These are phyloP conservation scores for Scaptomyza tumidula DNA, from an alignment of 2,888 invertebrate genomes.

Conservation along the genomic window DNA sequence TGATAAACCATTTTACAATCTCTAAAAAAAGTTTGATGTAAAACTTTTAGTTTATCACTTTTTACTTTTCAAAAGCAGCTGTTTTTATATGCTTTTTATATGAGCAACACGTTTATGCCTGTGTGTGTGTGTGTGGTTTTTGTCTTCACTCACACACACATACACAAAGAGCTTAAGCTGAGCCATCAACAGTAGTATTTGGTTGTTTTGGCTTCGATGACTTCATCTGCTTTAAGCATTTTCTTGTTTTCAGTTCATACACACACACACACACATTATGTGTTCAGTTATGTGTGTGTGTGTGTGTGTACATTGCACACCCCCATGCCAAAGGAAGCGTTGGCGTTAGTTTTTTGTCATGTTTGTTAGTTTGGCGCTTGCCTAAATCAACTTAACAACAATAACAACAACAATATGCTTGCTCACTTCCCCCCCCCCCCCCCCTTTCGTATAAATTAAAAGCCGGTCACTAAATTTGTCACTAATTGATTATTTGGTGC, in stretches of 20 bases:
- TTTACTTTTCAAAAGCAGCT: no score
- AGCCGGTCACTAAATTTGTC: conserved; percentile 28
- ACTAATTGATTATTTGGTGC: conserved; percentile 37
- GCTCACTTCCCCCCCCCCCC: neutral
- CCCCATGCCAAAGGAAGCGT: conserved; percentile 41
- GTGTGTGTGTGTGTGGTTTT: conserved; percentile 12
- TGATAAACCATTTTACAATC: no score
- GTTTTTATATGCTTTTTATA: no score
- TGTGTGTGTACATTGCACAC: conserved; percentile 38
- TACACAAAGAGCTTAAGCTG: conserved; percentile 14
- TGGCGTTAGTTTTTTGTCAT: conserved; percentile 39
- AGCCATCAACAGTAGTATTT: conserved; percentile 34
- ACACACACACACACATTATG: conserved; percentile 17
- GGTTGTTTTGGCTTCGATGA: conserved; percentile 53
- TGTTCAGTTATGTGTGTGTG: conserved; percentile 15
- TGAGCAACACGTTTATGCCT: no score
- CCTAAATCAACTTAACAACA: conserved; percentile 34
- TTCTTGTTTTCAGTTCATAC: conserved; percentile 40
- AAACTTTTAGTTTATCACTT: no score
- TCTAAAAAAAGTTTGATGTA: no score
- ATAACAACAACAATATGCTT: conserved; percentile 10
- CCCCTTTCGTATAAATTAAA: neutral
- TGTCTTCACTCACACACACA: conserved; percentile 24
- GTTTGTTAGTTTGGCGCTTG: conserved; percentile 40
- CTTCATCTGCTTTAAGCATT: conserved; percentile 66